A percentile compares a stretch with the other conserved stretches of the same genome.
Evolutionary conservation across 1,140 invertebrate species (phyloP).

Genomic region (Phocides pigmalion): DNA sequence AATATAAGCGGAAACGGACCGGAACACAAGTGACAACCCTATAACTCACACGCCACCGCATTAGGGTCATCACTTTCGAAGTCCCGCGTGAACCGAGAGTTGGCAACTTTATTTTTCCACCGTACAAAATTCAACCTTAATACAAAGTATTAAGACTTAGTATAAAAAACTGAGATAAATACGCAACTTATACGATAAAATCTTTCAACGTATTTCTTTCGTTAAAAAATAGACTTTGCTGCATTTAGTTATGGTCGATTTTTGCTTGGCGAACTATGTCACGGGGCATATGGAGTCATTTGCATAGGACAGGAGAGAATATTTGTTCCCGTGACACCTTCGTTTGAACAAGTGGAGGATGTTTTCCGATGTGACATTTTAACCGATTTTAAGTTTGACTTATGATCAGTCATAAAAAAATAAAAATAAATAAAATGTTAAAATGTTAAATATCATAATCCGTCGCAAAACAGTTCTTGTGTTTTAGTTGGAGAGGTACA

Average conservation of each 20-base stretch:
- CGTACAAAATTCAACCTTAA: slow-evolving; percentile 16
- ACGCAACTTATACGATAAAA: slow-evolving; percentile 1
- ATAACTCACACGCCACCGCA: slow-evolving; percentile 31
- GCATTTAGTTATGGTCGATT: slow-evolving; percentile 4
- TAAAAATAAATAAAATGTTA: no score
- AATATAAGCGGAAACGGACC: slow-evolving; percentile 22
- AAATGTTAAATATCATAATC: no score
- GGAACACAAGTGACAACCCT: slow-evolving; percentile 22
- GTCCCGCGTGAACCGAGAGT: slow-evolving; percentile 23
- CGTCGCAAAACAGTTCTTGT: no score
- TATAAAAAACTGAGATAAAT: slow-evolving; percentile 1
- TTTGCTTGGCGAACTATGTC: background rate
- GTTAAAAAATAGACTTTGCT: background rate
- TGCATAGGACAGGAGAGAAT: slow-evolving; percentile 29
- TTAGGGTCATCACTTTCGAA: slow-evolving; percentile 32
- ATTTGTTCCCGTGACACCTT: slow-evolving; percentile 28
- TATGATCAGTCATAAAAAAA: no score
- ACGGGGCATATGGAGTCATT: slow-evolving; percentile 20
- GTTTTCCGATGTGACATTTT: slow-evolving; percentile 4
- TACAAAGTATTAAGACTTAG: background rate
- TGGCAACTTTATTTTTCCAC: background rate
- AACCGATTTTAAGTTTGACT: slow-evolving; percentile 7
- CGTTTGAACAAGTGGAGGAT: slow-evolving; percentile 11
- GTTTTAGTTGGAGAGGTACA: no score
- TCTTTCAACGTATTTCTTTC: background rate